Percentiles rank a stretch among this genome's conserved stretches.
These are phyloP conservation scores for Monochamus saltuarius DNA, from an alignment of 1,140 invertebrate species.

Conservation along the genomic window DNA sequence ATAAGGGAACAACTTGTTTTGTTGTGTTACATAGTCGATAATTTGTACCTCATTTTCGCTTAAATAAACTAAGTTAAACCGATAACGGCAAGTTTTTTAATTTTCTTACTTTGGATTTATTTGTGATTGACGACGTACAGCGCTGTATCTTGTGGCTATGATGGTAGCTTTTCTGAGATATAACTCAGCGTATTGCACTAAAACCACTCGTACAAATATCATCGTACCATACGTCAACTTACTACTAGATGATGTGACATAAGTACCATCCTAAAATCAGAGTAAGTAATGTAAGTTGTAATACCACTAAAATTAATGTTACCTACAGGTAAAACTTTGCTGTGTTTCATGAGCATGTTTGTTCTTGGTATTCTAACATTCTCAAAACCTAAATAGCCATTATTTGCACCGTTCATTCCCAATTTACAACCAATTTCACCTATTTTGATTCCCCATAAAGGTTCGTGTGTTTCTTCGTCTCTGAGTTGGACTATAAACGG, in stretches of 20 bases:
- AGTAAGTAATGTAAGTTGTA: constrained; percentile 1
- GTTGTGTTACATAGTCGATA: constrained; percentile 90
- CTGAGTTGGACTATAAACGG: constrained; percentile 90
- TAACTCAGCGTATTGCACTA: constrained; percentile 72
- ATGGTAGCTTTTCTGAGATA: constrained; percentile 77
- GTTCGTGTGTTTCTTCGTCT: constrained; percentile 82
- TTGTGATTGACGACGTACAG: constrained; percentile 86
- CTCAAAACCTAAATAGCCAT: constrained; percentile 86
- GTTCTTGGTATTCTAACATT: constrained; percentile 83
- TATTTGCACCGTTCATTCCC: constrained; percentile 87
- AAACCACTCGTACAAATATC: constrained; percentile 86
- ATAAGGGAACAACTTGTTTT: constrained; percentile 84
- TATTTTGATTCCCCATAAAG: constrained; percentile 83
- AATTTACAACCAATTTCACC: constrained; percentile 94
- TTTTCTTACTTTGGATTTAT: constrained; percentile 70
- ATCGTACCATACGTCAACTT: constrained; percentile 93
- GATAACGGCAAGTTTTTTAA: too few species aligned
- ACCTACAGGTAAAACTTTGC: constrained; percentile 71
- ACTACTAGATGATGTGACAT: constrained; percentile 77
- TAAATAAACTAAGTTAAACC: constrained; percentile 38
- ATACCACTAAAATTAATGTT: background rate
- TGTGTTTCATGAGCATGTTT: constrained; percentile 93
- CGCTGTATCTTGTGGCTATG: constrained; percentile 85
- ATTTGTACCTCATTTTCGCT: constrained; percentile 85
- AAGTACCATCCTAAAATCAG: constrained; percentile 78